Evolutionary conservation across 2,888 invertebrate species (phyloP), one percentile per base, ranked within the genome.

Genomic region (Chrysina gloriosa): DNA sequence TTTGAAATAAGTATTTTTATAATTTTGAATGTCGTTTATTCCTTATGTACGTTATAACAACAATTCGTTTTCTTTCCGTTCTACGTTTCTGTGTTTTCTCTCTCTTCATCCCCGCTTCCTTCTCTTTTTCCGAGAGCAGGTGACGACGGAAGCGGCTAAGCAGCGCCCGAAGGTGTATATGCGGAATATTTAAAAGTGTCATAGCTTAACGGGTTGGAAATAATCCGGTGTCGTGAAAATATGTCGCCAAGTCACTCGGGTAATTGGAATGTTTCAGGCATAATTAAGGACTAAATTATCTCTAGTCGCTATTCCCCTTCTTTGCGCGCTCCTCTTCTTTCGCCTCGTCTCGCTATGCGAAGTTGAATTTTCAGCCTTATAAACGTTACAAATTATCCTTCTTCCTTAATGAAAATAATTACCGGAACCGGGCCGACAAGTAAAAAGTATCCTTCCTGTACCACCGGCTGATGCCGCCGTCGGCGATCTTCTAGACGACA

Each of bases 201-300:
- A 34, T 50, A 54, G 67, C 61, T 65, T 69, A 72, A 72, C 72
- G 68, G 70, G 67, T 63, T 65, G 71, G 72, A 71, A 72, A 63
- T 71, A 72, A 72, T 72, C 69, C 68, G 67, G 66, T 63, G 69
- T 67, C 69, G 68, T 67, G 71, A 72, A 74, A 76, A 74, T 73
- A 74, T 76, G 74, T 75, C 75, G 73, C 74, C 74, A 75, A 76
- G 74, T 76, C 76, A 72, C 74, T 75, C 72, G 72, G 69, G 76
- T 74, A 76, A 76, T 76, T 75, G 74, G 73, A 74, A 75, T 72
- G 74, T 73, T 73, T 47, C 70, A 66, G 72, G 73, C 70, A 69
- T 75, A 74, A 76, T 76, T 76, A 76, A 74, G 74, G 71, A 73
- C 70, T 70, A 71, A 72, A 75, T 72, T 72, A 70, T 68, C 68